A percentile compares a stretch with the other conserved stretches of the same genome.
Conservation (phyloP, 2,113 vertebrate species). For the Phaethornis superciliosus region DNA sequence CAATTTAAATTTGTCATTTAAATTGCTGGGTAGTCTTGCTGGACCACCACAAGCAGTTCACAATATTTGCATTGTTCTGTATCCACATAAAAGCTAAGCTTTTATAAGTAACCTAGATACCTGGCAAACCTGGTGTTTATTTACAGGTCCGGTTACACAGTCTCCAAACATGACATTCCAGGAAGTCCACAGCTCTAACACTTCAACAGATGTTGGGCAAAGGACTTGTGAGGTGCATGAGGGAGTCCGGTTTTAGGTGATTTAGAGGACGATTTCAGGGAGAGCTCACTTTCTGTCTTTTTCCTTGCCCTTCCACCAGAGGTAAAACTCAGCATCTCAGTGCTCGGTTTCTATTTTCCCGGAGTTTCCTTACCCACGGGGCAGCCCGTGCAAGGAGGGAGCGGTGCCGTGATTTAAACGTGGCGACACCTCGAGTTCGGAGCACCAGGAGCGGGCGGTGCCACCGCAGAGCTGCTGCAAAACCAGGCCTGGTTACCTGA, state of each 20-base stretch:
- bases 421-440: fast-evolving
- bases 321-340: background rate
- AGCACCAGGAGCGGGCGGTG: no score
- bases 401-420: fast-evolving
- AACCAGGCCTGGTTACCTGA: fast-evolving
- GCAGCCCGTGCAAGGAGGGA: fast-evolving
- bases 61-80: slow-evolving; percentile 24
- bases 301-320: fast-evolving
- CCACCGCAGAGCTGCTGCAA: no score
- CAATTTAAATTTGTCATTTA: background rate
- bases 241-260: no score
- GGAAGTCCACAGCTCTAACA: background rate
- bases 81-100: background rate
- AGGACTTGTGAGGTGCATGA: background rate
- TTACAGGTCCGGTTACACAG: slow-evolving; percentile 10
- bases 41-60: background rate
- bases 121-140: background rate
- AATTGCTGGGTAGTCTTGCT: background rate
- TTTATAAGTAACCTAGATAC: slow-evolving; percentile 19
- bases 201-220: background rate
- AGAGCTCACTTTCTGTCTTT: fast-evolving
- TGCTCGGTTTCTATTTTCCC: background rate
- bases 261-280: background rate
- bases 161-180: background rate
- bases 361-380: no score